Evolutionary conservation across 2,888 invertebrate genomes (phyloP).

Genomic region (Dysmachus trigonus): DNA sequence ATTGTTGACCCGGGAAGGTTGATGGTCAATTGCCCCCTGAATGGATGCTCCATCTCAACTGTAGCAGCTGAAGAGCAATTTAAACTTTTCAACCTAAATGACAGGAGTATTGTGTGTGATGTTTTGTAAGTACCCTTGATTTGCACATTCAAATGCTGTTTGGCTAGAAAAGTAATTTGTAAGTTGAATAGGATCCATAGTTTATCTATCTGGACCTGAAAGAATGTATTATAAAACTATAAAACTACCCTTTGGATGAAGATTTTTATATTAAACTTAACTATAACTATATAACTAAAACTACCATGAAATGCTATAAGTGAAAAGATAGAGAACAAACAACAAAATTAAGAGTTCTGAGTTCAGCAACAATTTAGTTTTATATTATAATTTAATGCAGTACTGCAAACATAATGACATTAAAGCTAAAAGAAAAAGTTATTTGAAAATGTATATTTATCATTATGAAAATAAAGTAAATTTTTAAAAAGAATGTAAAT

Average conservation of each 20-base stretch:
- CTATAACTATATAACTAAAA: too few species aligned
- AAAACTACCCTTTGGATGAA: not conserved
- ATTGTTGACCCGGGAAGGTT: constrained; percentile 40
- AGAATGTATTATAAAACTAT: not conserved
- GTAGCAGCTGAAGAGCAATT: constrained; percentile 39
- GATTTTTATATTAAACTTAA: not conserved
- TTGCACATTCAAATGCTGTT: constrained; percentile 24
- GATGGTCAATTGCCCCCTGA: constrained; percentile 42
- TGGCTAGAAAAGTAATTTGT: constrained; percentile 9
- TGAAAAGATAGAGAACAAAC: too few species aligned
- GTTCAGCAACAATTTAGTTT: too few species aligned
- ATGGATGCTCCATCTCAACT: constrained; percentile 29
- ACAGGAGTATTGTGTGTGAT: constrained; percentile 24
- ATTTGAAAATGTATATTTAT: too few species aligned
- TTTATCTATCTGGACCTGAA: not conserved
- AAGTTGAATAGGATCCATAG: not conserved
- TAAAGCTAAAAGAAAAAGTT: too few species aligned
- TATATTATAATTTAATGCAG: too few species aligned
- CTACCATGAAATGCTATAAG: too few species aligned
- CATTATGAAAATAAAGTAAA: too few species aligned
- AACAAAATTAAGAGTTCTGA: too few species aligned
- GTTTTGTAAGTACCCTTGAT: constrained; percentile 34
- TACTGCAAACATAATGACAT: too few species aligned
- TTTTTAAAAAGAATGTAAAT: too few species aligned
- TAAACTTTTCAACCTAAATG: constrained; percentile 31